Evolutionary conservation across 2,113 vertebrate species (phyloP), one percentile per base, ranked within the genome.

Genomic region (Ia io): DNA sequence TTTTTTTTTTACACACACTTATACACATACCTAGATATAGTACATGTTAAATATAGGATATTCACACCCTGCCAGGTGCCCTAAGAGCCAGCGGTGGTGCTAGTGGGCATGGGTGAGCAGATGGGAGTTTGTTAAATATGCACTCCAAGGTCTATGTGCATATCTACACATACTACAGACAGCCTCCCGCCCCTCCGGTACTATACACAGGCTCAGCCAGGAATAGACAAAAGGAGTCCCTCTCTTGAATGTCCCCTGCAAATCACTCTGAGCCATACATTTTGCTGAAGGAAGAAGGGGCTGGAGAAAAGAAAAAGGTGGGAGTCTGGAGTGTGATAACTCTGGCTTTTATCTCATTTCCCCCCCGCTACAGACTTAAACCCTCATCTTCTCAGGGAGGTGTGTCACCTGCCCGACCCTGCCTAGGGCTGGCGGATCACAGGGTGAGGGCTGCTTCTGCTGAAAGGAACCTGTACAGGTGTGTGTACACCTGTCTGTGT

Each of bases 11-110:
- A 98, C 98, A 98, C 98, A 98, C 98, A 98, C 98, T 98, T 98
- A 97, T 98, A 98, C 98, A 98, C 98, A 98, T 98, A 98, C 97
- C 98, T 98, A 98, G 97, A 98, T 98, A 98, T 98, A 98, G 98
- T 98, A 98, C 98, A 98, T 98, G 98, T 98, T 98, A 98, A 98
- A 98, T 98, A 98, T 98, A 98, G 98, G 98, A 98, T 98, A 95
- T 98, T 98, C 98, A 98, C 98, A 96, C 96, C 97, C 95, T 96
- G 91, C 95, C 37, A 87, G 98, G 98, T 97, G 98, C 95, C 96
- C 88, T 61, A 42, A 93, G 92, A 95, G 80, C 95, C 96, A 88
- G 96, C 42, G 1, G 78, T 47, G 95, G 97, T 96, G 71, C 93
- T 95, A 92, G 97, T 96, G 98, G 89, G 73, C 47, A 42, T 77